phyloP scores from a whole-genome alignment of 2,113 vertebrate genomes.

The Poeciliopsis occidentalis region DNA sequence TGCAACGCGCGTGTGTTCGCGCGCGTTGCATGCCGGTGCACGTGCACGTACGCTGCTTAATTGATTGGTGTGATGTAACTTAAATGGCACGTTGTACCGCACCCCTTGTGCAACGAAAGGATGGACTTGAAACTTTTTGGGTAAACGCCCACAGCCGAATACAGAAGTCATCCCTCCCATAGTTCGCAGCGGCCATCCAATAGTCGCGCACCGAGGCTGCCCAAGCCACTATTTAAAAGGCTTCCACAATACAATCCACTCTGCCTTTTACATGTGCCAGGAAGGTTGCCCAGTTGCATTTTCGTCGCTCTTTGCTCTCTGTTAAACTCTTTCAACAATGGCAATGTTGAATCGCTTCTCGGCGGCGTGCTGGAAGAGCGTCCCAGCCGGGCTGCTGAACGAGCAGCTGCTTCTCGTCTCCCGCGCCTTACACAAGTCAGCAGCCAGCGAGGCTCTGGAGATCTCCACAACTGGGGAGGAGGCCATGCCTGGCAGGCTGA shows the following conservation, averaged over 20 bases:
- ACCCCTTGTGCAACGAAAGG: constrained; percentile 20
- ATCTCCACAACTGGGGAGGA: constrained; percentile 50
- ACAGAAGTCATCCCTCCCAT: constrained; percentile 57
- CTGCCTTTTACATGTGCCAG: constrained; percentile 8
- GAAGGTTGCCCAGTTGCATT: not conserved
- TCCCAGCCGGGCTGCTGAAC: constrained; percentile 38
- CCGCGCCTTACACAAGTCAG: constrained; percentile 74
- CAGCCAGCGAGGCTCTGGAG: constrained; percentile 64
- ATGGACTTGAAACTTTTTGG: constrained; percentile 14
- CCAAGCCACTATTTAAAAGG: constrained; percentile 46
- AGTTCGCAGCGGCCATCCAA: constrained; percentile 52
- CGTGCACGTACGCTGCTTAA: not conserved
- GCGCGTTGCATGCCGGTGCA: not conserved
- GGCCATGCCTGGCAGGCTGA: constrained; percentile 29
- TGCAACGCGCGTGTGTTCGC: not conserved
- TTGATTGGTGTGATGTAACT: constrained; percentile 60
- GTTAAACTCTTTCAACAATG: constrained; percentile 62
- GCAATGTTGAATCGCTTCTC: constrained; percentile 71
- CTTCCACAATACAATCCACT: constrained; percentile 8
- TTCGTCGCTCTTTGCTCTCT: not conserved
- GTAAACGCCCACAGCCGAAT: constrained; percentile 61
- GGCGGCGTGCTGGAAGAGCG: constrained; percentile 37
- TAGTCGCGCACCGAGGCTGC: constrained; percentile 46
- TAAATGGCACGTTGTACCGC: constrained; percentile 43
- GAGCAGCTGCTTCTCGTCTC: constrained; percentile 48